Base-by-base conservation (phyloP, 2,797 vertebrate genomes). In the Astyanax mexicanus region DNA sequence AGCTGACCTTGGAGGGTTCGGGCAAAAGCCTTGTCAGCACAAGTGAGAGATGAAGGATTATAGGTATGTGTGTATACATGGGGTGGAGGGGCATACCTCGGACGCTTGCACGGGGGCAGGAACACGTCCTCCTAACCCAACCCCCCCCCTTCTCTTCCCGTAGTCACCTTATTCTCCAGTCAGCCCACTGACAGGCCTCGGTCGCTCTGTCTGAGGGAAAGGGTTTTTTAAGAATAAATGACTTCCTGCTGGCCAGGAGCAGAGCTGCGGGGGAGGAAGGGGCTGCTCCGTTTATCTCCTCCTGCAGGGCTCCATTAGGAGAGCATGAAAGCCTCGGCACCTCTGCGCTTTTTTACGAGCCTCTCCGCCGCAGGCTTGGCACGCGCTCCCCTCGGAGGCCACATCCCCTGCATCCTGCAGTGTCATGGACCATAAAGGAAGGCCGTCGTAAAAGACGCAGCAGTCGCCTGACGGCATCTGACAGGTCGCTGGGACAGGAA, bases 401-500 rank as follows among this genome's bases (percentile, higher is more conserved):
- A 17, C 45, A 60, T 62, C 51, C 51, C 42, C 54, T 68, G 62
- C 66, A 65, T 76, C 65, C 75, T 67, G 72, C 40, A 52, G 35
- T 60, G 75, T 62, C 78, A 72, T 54, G 45, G 40, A 83, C 79
- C 72, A 81, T 83, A 74, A 83, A 75, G 54, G 76, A 58, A 60
- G 32, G 49, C 74, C 12, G 38, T 74, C 77, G 65, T 29, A 79
- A 85, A 88, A 88, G 80, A 86, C 82, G 78, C 75, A 13, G 79
- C 49, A 47, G 75, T 62, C 35, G 27, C 66, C 62, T 47, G 40
- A 54, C 80, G 74, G 52, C 79, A 58, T 37, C 83, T 80, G 45
- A 51, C 80, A 80, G 57, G 57, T 81, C 54, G 64, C 79, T 79
- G 58, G 57, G 67, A 71, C 81, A 83, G 87, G 78, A 80, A 83